These are phyloP conservation scores for Lordiphosa andalusiaca DNA, from an alignment of 2,888 invertebrate genomes.

Conservation along the genomic window DNA sequence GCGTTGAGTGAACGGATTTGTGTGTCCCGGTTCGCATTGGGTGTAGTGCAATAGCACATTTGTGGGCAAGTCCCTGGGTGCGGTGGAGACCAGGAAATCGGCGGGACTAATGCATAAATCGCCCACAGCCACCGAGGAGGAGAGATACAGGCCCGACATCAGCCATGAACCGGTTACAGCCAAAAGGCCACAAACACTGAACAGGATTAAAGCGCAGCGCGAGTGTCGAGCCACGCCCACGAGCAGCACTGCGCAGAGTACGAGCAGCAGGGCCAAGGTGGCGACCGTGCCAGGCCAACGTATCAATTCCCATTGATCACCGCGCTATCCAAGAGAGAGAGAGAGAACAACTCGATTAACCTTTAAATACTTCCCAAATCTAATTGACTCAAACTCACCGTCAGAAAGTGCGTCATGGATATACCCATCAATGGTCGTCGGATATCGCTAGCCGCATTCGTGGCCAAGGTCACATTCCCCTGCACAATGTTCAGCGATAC, in stretches of 20 bases:
- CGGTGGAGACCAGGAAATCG: conserved; percentile 86
- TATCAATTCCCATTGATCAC: conserved; percentile 87
- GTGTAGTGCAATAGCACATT: conserved; percentile 89
- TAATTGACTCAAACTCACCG: conserved; percentile 61
- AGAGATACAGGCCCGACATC: conserved; percentile 92
- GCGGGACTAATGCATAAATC: conserved; percentile 93
- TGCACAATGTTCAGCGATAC: conserved; percentile 86
- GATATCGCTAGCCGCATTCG: conserved; percentile 88
- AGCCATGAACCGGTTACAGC: conserved; percentile 94
- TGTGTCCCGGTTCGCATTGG: conserved; percentile 89
- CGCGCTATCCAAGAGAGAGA: conserved; percentile 81
- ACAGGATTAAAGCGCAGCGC: conserved; percentile 92
- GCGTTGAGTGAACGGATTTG: conserved; percentile 90
- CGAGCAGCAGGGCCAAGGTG: conserved; percentile 90
- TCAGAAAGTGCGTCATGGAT: conserved; percentile 84
- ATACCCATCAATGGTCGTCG: conserved; percentile 87
- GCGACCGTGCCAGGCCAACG: conserved; percentile 95
- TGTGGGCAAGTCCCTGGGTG: conserved; percentile 82
- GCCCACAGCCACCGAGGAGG: conserved; percentile 90
- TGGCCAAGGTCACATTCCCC: conserved; percentile 88
- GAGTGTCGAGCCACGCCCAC: conserved; percentile 94
- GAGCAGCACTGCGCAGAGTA: conserved; percentile 92
- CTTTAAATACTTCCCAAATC: neutral
- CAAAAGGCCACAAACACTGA: conserved; percentile 92
- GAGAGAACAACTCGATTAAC: neutral